Base-by-base conservation (phyloP, 2,113 vertebrate species). In the Cathartes aura region DNA sequence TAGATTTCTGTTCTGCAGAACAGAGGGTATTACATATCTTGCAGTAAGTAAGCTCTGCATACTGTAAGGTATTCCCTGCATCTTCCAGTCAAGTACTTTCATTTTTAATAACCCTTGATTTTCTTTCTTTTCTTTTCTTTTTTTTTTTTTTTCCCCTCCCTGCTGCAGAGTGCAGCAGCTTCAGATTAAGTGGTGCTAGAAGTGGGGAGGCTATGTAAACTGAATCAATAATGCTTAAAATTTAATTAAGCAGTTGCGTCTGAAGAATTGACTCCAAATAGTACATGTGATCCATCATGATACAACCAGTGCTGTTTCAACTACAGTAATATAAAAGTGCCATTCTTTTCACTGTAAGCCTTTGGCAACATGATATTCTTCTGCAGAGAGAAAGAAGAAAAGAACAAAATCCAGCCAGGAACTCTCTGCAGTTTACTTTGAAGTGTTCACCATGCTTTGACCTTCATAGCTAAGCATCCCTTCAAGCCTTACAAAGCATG, bases 141-240 rank as follows among this genome's bases (percentile, higher is more conserved):
- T 36, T 27, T 34, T 30, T 68, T 29, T 45, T 12, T 38, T 38
- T 38, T 38, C 38, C 38, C 38, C 38, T 38, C 38, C 0, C 5
- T 91, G 16, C 24, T 81, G 26, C 50, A 87, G 12, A 72, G 29
- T 75, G 9, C 38, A 71, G 48, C 50, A 76, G 23, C 24, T 87
- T 81, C 36, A 83, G 87, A 80, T 87, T 94, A 78, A 67, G 60
- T 52, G 20, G 47, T 91, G 62, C 30, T 79, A 52, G 62, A 90
- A 87, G 9, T 76, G 24, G 24, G 24, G 71, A 94, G 27, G 67
- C 85, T 93, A 50, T 82, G 71, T 88, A 96, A 93, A 92, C 74
- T 38, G 6, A 95, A 93, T 95, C 92, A 94, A 93, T 97, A 96
- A 93, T 71, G 42, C 79, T 97, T 93, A 97, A 97, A 95, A 94